Percentiles rank a stretch among this genome's conserved stretches.
Conservation (phyloP, 2,113 vertebrate genomes). For the Eptatretus burgeri region DNA sequence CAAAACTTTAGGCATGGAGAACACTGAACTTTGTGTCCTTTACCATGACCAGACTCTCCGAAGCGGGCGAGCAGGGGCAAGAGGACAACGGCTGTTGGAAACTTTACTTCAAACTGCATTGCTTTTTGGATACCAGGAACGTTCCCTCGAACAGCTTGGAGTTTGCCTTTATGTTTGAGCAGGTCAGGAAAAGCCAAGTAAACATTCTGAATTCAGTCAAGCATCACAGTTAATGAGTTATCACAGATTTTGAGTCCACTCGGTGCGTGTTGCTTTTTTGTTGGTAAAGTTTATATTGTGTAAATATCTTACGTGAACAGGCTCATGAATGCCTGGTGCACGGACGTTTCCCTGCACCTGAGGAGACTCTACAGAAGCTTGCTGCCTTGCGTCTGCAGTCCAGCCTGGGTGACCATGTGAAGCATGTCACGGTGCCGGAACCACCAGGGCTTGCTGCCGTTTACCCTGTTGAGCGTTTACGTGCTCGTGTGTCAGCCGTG, state of each 20-base stretch:
- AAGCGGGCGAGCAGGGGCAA: slow-evolving; percentile 29
- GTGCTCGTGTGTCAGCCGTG: slow-evolving; percentile 44
- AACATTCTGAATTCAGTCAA: too few relatives aligned
- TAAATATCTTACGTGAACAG: slow-evolving; percentile 14
- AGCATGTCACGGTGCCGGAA: not conserved
- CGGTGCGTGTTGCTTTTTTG: too few relatives aligned
- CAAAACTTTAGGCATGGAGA: too few relatives aligned
- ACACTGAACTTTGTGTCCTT: too few relatives aligned
- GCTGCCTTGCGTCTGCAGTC: slow-evolving; percentile 52
- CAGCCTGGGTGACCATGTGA: slow-evolving; percentile 34
- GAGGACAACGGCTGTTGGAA: slow-evolving; percentile 46
- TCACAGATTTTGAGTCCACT: too few relatives aligned
- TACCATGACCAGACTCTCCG: too few relatives aligned
- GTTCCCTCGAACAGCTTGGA: slow-evolving; percentile 61
- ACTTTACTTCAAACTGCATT: slow-evolving; percentile 70
- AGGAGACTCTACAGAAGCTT: slow-evolving; percentile 53
- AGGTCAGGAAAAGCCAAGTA: slow-evolving; percentile 19
- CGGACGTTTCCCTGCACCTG: slow-evolving; percentile 51
- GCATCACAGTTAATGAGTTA: too few relatives aligned
- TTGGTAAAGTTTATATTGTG: not conserved
- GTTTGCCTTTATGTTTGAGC: slow-evolving; percentile 83
- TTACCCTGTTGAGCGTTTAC: slow-evolving; percentile 48
- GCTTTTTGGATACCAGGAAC: slow-evolving; percentile 57
- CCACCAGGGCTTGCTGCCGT: slow-evolving; percentile 36
- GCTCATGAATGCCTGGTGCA: slow-evolving; percentile 60